A percentile compares a stretch with the other conserved stretches of the same genome.
These are phyloP conservation scores for Halcyon malimbica DNA, from an alignment of 2,113 vertebrate species.

Conservation along the genomic window DNA sequence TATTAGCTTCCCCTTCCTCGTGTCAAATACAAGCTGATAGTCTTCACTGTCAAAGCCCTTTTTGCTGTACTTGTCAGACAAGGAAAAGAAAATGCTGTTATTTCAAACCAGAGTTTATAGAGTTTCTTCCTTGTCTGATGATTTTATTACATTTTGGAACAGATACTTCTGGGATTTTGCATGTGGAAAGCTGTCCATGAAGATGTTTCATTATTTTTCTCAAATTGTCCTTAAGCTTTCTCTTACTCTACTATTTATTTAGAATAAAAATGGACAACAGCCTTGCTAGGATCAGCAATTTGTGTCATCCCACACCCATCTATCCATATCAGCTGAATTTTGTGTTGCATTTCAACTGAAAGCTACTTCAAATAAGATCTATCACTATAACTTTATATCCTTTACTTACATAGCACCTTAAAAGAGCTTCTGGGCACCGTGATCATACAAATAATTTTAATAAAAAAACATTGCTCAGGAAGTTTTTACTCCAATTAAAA, in stretches of 20 bases:
- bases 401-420: background rate
- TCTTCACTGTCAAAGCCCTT: background rate
- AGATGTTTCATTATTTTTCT: background rate
- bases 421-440: background rate
- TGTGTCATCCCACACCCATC: background rate
- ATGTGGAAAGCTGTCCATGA: background rate
- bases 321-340: background rate
- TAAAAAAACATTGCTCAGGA: background rate
- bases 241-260: background rate
- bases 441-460: background rate
- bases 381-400: background rate
- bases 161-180: background rate
- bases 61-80: background rate
- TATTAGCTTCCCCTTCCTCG: background rate
- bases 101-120: too few relatives aligned
- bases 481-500: background rate
- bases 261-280: background rate
- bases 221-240: background rate
- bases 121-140: background rate
- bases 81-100: too few relatives aligned
- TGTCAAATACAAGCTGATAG: background rate
- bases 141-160: constrained; percentile 1
- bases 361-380: background rate
- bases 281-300: background rate
- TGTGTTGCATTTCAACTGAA: background rate